These are phyloP conservation scores for Meganola albula DNA, from an alignment of 2,888 invertebrate genomes.

Conservation along the genomic window DNA sequence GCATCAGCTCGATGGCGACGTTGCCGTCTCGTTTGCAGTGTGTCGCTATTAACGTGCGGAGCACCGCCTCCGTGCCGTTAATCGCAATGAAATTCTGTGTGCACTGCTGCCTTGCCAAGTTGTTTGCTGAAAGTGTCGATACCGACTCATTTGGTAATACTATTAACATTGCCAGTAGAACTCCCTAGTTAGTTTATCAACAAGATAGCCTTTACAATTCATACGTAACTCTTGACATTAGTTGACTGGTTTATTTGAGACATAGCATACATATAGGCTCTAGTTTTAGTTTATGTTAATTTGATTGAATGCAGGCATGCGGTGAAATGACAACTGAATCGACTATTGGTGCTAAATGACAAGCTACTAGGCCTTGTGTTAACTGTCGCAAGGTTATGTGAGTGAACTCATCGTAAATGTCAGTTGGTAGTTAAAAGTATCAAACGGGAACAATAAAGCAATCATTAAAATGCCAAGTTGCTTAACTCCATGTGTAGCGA, in stretches of 20 bases:
- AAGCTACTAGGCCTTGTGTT: slow-evolving; percentile 43
- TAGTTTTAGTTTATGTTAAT: slow-evolving; percentile 37
- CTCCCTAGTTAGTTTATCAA: no score
- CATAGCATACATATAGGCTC: no score
- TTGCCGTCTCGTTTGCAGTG: slow-evolving; percentile 73
- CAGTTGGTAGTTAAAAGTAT: slow-evolving; percentile 45
- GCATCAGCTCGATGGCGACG: slow-evolving; percentile 69
- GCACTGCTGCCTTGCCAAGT: slow-evolving; percentile 68
- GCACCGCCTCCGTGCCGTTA: slow-evolving; percentile 77
- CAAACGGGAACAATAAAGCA: slow-evolving; percentile 36
- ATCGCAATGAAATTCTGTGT: slow-evolving; percentile 70
- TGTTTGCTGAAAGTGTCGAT: slow-evolving; percentile 69
- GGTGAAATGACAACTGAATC: slow-evolving; percentile 40
- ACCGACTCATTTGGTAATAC: slow-evolving; percentile 25
- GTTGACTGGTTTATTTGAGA: no score
- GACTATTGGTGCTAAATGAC: slow-evolving; percentile 42
- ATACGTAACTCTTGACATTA: no score
- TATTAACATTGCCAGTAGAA: no score
- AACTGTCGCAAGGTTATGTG: slow-evolving; percentile 55
- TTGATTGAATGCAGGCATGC: slow-evolving; percentile 35
- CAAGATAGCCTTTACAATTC: no score
- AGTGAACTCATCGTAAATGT: slow-evolving; percentile 57
- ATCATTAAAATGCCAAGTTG: slow-evolving; percentile 37
- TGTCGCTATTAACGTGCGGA: slow-evolving; percentile 71
- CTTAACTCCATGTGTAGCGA: slow-evolving; percentile 29